Percentiles rank a stretch among this genome's conserved stretches.
Evolutionary conservation across 1,140 invertebrate species (phyloP).

Genomic region (Calephelis nemesis): DNA sequence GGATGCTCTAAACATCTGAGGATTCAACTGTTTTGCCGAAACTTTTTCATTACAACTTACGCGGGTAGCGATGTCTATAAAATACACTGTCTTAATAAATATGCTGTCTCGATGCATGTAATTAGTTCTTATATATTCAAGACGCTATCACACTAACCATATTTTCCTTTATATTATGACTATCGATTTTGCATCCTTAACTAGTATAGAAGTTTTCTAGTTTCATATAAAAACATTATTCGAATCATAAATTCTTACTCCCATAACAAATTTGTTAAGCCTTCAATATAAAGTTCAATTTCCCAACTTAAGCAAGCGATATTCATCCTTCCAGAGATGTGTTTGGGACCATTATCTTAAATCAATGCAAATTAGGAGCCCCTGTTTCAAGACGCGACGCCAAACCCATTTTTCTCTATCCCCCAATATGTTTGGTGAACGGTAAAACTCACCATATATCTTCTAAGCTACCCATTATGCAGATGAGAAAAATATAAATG

Average conservation of each 20-base stretch:
- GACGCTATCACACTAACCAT: too few species aligned
- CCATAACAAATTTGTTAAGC: too few species aligned
- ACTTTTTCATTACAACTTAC: too few species aligned
- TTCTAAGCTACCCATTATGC: slow-evolving; percentile 56
- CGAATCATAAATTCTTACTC: slow-evolving; percentile 43
- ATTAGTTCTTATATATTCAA: too few species aligned
- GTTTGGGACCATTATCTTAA: slow-evolving; percentile 32
- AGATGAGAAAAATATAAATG: slow-evolving; percentile 39
- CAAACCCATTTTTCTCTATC: slow-evolving; percentile 61
- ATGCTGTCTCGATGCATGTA: too few species aligned
- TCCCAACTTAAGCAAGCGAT: slow-evolving; percentile 22
- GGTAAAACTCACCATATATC: slow-evolving; percentile 53
- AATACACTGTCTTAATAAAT: too few species aligned
- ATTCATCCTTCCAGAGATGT: slow-evolving; percentile 27
- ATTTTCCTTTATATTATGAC: too few species aligned
- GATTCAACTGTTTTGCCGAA: too few species aligned
- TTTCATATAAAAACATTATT: slow-evolving; percentile 29
- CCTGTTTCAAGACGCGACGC: slow-evolving; percentile 48
- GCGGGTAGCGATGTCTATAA: too few species aligned
- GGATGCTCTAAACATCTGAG: too few species aligned
- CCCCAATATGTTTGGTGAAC: slow-evolving; percentile 56
- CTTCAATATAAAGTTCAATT: slow-evolving; percentile 39
- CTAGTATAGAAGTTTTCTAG: neutral
- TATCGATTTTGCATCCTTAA: too few species aligned
- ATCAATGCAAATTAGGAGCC: slow-evolving; percentile 50